Evolutionary conservation across 2,888 invertebrate species (phyloP), one percentile per base, ranked within the genome.

Genomic region (Andrena flavipes): DNA sequence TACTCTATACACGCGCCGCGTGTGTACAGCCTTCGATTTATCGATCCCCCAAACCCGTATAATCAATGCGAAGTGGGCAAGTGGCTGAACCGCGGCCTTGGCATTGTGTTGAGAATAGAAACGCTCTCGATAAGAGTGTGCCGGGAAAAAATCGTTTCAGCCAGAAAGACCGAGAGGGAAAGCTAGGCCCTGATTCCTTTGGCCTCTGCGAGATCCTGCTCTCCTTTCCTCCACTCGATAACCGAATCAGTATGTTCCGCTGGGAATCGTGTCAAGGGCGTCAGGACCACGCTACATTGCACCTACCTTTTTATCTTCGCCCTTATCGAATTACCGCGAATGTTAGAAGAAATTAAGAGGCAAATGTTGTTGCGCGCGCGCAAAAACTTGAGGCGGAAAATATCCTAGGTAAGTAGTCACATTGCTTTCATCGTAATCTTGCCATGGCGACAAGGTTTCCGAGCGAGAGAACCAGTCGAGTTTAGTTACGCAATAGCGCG

Each of bases 11-110:
- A 77, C 73, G 77, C 68, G 79, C 74, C 59, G 23, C 30, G 48
- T 64, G 60, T 7, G 59, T 20, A 65, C 33, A 62, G n/a, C 90
- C 88, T 87, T 89, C 88, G 87, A 85, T 83, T 88, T 87, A 89
- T 89, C 84, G 89, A 89, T 68, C 59, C 54, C 10, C 42, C 68
- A 69, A 75, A 74, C 67, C 65, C 63, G 76, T 69, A 26, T 72
- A 82, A 85, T 84, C 85, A 51, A 77, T 65, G 71, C 74, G 74
- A 80, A 82, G 72, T 79, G 73, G 33, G 75, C 74, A 78, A 82
- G 72, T 80, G 76, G 33, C 72, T 51, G 81, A 82, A 82, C 49
- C 74, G 62, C 74, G 63, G 51, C 81, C 87, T 82, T 84, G 88
- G 67, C 88, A 84, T 82, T 88, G 87, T 62, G 68, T 82, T 56